phyloP scores from a whole-genome alignment of 2,888 invertebrate genomes.

The Steromphala cineraria region DNA sequence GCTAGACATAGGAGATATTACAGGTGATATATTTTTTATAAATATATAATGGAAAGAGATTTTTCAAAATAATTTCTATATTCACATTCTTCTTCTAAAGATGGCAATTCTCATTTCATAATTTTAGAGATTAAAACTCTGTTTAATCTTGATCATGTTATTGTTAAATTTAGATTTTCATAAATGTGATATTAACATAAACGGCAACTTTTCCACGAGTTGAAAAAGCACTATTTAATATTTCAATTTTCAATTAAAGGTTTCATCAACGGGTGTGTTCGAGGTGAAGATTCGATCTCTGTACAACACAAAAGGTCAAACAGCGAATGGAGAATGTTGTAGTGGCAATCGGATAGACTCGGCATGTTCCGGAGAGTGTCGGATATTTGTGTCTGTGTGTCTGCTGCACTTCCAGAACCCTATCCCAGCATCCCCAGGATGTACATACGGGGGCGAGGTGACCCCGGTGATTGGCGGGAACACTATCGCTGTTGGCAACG shows the following conservation, averaged over 20 bases:
- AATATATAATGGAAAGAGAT: too few species aligned
- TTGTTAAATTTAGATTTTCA: too few species aligned
- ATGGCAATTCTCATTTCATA: too few species aligned
- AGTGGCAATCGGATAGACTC: conserved; percentile 36
- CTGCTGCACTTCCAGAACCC: conserved; percentile 95
- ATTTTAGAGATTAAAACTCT: too few species aligned
- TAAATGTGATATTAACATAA: too few species aligned
- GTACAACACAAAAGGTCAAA: conserved; percentile 54
- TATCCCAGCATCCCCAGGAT: conserved; percentile 82
- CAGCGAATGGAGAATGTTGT: conserved; percentile 54
- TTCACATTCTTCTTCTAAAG: too few species aligned
- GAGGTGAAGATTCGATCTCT: conserved; percentile 53
- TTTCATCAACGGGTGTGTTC: conserved; percentile 51
- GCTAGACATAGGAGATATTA: too few species aligned
- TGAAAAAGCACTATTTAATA: neutral
- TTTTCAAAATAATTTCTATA: too few species aligned
- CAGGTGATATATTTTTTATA: too few species aligned
- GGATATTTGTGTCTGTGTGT: conserved; percentile 81
- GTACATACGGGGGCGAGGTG: conserved; percentile 93
- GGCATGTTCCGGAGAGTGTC: conserved; percentile 50
- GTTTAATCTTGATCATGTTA: too few species aligned
- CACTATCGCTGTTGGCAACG: conserved; percentile 40
- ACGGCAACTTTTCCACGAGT: too few species aligned
- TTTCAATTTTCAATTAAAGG: conserved; percentile 40
- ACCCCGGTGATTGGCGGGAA: conserved; percentile 84